Conservation (phyloP, 2,797 vertebrate genomes). For the Labeo calbasu region DNA sequence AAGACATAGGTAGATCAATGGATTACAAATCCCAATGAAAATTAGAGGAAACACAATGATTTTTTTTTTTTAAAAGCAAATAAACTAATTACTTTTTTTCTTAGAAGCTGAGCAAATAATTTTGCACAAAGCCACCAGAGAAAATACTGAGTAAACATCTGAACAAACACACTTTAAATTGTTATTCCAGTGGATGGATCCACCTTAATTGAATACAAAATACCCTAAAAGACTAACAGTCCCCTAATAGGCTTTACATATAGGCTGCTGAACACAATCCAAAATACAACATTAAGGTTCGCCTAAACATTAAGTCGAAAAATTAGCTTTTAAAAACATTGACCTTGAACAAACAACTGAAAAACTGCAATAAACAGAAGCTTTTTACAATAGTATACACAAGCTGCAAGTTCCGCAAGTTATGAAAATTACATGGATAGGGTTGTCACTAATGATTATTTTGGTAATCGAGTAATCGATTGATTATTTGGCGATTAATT, state of each 20-base stretch:
- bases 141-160: slow-evolving; percentile 16
- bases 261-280: not conserved
- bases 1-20: slow-evolving; percentile 29
- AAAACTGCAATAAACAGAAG: not conserved
- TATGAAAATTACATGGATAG: not conserved
- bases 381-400: not conserved
- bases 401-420: not conserved
- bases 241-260: not conserved
- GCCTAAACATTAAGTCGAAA: not conserved
- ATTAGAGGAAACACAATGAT: slow-evolving; percentile 1
- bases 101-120: slow-evolving; percentile 15
- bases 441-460: too few species aligned
- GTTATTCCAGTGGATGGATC: slow-evolving; percentile 11
- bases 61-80: slow-evolving; percentile 11
- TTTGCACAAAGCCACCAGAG: slow-evolving; percentile 12
- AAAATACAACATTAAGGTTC: not conserved
- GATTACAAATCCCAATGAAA: slow-evolving; percentile 23
- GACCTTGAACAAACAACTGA: not conserved
- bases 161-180: slow-evolving; percentile 27
- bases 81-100: slow-evolving; percentile 28
- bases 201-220: not conserved
- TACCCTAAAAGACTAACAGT: not conserved
- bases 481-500: too few species aligned
- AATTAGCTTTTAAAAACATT: not conserved
- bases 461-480: too few species aligned